Percentiles rank a stretch among this genome's conserved stretches.
These are phyloP conservation scores for Isoperla grammatica DNA, from an alignment of 2,888 invertebrate species.

Conservation along the genomic window DNA sequence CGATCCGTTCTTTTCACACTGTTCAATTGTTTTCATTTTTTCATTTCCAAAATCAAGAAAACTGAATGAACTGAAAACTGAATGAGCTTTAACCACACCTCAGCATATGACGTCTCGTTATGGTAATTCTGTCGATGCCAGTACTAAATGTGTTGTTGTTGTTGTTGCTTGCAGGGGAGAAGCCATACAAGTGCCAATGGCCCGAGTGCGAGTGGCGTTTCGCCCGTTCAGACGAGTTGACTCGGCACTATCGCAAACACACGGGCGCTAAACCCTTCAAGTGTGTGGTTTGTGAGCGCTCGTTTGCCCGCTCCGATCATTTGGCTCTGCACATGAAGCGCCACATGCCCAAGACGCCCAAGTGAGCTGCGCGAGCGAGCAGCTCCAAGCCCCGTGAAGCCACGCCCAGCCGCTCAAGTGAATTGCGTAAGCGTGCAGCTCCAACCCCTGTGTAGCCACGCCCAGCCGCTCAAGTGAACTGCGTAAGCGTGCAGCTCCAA, in stretches of 20 bases:
- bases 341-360: slow-evolving; percentile 76
- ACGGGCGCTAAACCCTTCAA: slow-evolving; percentile 55
- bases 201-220: slow-evolving; percentile 53
- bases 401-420: background rate
- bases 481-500: background rate
- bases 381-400: background rate
- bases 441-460: slow-evolving; percentile 41
- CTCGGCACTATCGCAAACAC: slow-evolving; percentile 53
- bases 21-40: too few relatives aligned
- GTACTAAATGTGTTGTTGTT: too few relatives aligned
- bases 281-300: slow-evolving; percentile 51
- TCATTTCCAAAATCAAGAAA: too few relatives aligned
- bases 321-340: slow-evolving; percentile 54
- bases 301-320: slow-evolving; percentile 54
- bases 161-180: slow-evolving; percentile 51
- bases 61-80: too few relatives aligned
- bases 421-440: too few relatives aligned
- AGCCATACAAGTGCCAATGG: slow-evolving; percentile 53
- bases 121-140: too few relatives aligned
- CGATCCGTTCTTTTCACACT: too few relatives aligned
- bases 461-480: slow-evolving; percentile 70
- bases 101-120: too few relatives aligned
- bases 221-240: slow-evolving; percentile 53
- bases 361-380: slow-evolving; percentile 45
- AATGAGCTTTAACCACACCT: too few relatives aligned